Evolutionary conservation across 2,113 vertebrate species (phyloP).

Genomic region (Otolemur garnettii): DNA sequence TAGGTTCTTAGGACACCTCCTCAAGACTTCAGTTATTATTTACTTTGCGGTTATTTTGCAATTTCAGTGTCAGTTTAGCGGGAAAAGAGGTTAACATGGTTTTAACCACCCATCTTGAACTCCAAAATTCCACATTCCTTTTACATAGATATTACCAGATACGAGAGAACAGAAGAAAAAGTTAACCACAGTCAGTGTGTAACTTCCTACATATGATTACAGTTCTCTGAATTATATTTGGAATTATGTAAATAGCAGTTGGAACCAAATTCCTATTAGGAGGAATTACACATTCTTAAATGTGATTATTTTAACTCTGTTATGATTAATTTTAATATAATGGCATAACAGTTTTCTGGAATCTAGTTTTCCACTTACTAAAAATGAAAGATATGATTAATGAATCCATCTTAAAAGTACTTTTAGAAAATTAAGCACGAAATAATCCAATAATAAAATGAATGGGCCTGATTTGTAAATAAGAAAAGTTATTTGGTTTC

Average conservation of each 20-base stretch:
- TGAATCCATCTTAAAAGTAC: neutral
- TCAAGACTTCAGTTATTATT: neutral
- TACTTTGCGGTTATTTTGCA: neutral
- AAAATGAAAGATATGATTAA: conserved; percentile 41
- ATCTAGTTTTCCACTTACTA: conserved; percentile 25
- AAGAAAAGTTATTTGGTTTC: neutral
- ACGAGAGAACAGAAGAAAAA: neutral
- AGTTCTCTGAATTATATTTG: neutral
- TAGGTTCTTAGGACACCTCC: neutral
- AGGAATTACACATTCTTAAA: neutral
- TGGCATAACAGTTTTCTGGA: conserved; percentile 12
- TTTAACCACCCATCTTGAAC: neutral
- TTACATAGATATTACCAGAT: neutral
- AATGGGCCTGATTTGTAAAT: conserved; percentile 48
- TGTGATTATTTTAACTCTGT: conserved; percentile 42
- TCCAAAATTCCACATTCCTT: neutral
- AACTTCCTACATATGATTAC: neutral
- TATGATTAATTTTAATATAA: conserved; percentile 64
- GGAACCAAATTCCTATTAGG: neutral
- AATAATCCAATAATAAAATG: neutral
- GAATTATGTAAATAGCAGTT: conserved; percentile 21
- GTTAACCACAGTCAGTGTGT: neutral
- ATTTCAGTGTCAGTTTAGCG: neutral
- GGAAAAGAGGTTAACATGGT: neutral
- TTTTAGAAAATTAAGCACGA: conserved; percentile 55